Evolutionary conservation across 2,888 invertebrate species (phyloP), one percentile per base, ranked within the genome.

Genomic region (Galerucella calmariensis): DNA sequence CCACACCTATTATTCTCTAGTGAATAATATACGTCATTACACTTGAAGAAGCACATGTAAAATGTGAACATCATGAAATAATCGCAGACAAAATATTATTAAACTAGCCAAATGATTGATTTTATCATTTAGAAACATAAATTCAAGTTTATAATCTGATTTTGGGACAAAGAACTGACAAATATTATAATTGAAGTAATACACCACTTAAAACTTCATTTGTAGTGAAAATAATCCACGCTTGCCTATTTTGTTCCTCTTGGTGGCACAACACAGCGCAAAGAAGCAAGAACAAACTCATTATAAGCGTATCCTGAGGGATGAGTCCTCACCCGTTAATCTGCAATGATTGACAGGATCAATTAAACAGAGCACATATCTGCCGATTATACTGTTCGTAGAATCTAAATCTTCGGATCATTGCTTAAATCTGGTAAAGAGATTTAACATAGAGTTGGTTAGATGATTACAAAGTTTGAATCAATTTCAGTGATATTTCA

Each of bases 321-420:
- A 62, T 62, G 62, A n/a, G 35, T 14, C 41, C 41, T 41, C 35
- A 62, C 41, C n/a, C 62, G 62, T 41, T 62, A 62, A 62, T 62
- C 62, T n/a, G 10, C 62, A 62, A 62, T 62, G 62, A 62, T 62
- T 62, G 62, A 62, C 62, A 41, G 62, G n/a, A 62, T 41, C 62
- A 62, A 62, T 62, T 62, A 62, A 62, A 41, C 41, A 62, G n/a
- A 9, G 41, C 41, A 62, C n/a, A 62, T 62, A 62, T 41, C 62
- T 62, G 41, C n/a, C 62, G 62, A 62, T 62, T 59, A 59, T 24
- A 59, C 27, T 59, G 59, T 59, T 59, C 59, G 59, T 5, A 16
- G 41, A 62, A 62, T 62, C 41, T 62, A 62, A 62, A 62, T 10
- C 62, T 59, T 24, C 59, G 59, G 59, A 59, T 59, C 59, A 59